A percentile compares a stretch with the other conserved stretches of the same genome.
Evolutionary conservation across 2,888 invertebrate species (phyloP).

Genomic region (Nomada ruficornis): DNA sequence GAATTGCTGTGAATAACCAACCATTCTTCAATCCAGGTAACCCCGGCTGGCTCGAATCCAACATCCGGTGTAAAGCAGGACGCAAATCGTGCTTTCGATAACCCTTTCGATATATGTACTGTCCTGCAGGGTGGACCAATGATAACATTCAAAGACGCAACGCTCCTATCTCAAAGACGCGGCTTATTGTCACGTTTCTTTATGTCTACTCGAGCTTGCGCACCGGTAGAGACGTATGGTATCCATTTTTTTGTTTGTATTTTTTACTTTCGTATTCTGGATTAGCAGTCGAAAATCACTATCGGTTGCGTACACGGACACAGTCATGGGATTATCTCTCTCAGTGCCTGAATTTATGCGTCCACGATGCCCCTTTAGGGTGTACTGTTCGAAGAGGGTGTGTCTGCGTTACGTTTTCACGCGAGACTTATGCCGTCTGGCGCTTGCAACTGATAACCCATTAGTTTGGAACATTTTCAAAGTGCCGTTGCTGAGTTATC

Average conservation of each 20-base stretch:
- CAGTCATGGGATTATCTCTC: constrained; percentile 30
- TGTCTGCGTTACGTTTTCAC: constrained; percentile 9
- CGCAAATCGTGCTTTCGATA: constrained; percentile 16
- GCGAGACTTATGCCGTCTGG: neutral
- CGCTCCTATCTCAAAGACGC: constrained; percentile 48
- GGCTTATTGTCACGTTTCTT: constrained; percentile 59
- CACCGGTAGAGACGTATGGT: constrained; percentile 10
- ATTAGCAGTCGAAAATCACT: constrained; percentile 40
- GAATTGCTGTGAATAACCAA: too few species aligned
- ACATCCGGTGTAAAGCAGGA: neutral
- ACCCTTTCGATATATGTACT: constrained; percentile 38
- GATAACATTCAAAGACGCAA: constrained; percentile 63
- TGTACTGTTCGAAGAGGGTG: constrained; percentile 26
- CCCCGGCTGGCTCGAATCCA: neutral
- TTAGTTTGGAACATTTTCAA: constrained; percentile 10
- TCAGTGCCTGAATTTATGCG: constrained; percentile 35
- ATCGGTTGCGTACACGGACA: constrained; percentile 17
- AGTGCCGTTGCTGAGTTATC: constrained; percentile 9
- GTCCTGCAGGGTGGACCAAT: constrained; percentile 37
- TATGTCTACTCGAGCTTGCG: constrained; percentile 48
- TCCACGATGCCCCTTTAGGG: constrained; percentile 14
- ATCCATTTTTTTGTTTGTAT: neutral
- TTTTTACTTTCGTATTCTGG: constrained; percentile 28
- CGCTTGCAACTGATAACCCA: constrained; percentile 2
- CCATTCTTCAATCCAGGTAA: too few species aligned